phyloP scores from a whole-genome alignment of 2,888 invertebrate genomes.

The Netelia virgata region DNA sequence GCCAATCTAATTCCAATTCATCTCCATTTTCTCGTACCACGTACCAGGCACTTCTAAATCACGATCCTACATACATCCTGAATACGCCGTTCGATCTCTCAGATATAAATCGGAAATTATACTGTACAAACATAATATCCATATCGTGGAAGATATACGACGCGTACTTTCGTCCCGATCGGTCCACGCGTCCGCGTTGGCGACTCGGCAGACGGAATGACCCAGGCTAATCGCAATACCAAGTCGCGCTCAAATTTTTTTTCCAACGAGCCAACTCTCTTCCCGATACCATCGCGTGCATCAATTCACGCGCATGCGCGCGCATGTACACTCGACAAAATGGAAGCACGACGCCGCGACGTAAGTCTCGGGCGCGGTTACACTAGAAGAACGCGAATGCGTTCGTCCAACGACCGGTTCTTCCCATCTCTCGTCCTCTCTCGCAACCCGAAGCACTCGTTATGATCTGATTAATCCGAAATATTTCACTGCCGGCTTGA shows the following conservation, averaged over 20 bases:
- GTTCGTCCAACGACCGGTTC: slow-evolving; percentile 73
- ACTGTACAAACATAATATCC: slow-evolving; percentile 50
- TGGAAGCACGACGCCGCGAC: slow-evolving; percentile 27
- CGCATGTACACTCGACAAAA: neutral
- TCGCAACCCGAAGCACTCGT: slow-evolving; percentile 66
- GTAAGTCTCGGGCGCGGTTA: slow-evolving; percentile 14
- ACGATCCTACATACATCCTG: slow-evolving; percentile 7
- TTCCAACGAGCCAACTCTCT: slow-evolving; percentile 40
- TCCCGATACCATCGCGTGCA: slow-evolving; percentile 53
- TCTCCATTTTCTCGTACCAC: neutral
- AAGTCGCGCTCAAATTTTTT: slow-evolving; percentile 56
- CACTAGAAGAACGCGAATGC: slow-evolving; percentile 50
- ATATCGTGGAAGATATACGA: neutral
- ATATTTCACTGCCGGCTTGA: slow-evolving; percentile 71
- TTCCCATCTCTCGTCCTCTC: slow-evolving; percentile 48
- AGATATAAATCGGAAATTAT: slow-evolving; percentile 47
- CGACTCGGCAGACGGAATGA: slow-evolving; percentile 61
- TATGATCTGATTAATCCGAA: slow-evolving; percentile 77
- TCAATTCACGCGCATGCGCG: slow-evolving; percentile 31
- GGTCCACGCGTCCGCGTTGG: slow-evolving; percentile 46
- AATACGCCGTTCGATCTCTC: slow-evolving; percentile 29
- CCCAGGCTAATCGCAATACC: slow-evolving; percentile 56
- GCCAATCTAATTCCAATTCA: slow-evolving; percentile 2
- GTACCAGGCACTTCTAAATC: neutral
- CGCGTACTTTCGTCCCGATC: neutral